Percentiles rank a stretch among this genome's conserved stretches.
Conservation (phyloP, 1,140 invertebrate genomes). For the Conus betulinus region DNA sequence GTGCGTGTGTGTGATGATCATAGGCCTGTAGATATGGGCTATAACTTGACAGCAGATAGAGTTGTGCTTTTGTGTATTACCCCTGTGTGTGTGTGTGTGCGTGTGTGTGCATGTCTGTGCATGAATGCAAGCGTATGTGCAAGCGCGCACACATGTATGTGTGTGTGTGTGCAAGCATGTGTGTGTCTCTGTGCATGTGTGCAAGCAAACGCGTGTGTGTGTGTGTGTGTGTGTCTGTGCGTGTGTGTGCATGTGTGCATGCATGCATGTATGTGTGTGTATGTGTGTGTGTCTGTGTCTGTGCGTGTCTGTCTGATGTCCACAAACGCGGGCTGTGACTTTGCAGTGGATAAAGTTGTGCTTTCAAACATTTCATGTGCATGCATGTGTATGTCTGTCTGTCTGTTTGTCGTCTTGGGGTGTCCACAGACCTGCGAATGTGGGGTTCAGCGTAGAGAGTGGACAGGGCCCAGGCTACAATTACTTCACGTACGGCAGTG, state of each 20-base stretch:
- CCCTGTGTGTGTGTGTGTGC: conserved; percentile 2
- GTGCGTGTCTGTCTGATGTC: background rate
- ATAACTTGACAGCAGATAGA: too few relatives aligned
- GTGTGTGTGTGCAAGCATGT: background rate
- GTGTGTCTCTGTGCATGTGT: background rate
- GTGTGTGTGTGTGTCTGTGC: background rate
- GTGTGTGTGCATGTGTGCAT: background rate
- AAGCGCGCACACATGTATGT: background rate
- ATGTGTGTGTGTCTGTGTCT: background rate
- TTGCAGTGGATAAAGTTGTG: conserved; percentile 73
- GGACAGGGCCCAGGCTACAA: conserved; percentile 51
- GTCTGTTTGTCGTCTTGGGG: background rate
- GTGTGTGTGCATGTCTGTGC: background rate
- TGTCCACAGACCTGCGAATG: conserved; percentile 49
- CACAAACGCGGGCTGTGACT: conserved; percentile 82
- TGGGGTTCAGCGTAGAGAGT: conserved; percentile 83
- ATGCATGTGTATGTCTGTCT: background rate
- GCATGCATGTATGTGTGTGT: background rate
- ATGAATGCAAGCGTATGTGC: background rate
- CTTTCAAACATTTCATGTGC: conserved; percentile 60
- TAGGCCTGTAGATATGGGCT: too few relatives aligned
- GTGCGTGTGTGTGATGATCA: background rate
- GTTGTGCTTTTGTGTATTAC: background rate
- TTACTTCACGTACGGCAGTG: conserved; percentile 66
- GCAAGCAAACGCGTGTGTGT: background rate